Base-by-base conservation (phyloP, 2,888 invertebrate genomes). In the Antitype chi region DNA sequence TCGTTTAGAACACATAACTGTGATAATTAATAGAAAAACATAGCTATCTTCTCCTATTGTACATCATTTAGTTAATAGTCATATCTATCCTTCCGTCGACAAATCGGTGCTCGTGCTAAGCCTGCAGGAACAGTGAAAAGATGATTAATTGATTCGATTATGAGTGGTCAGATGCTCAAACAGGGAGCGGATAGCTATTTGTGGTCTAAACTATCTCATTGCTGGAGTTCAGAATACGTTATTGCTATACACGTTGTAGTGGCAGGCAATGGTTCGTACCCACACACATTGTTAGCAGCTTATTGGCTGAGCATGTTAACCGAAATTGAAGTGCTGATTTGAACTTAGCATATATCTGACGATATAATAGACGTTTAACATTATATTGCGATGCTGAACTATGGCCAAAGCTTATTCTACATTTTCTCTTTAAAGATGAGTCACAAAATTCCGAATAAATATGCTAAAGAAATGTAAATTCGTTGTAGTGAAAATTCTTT, bases 261-360 rank as follows among this genome's bases (percentile, higher is more conserved):
- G 69, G 70, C 82, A 57, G 32, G 57, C 28, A 70, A 66, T 49
- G 52, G 82, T 63, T 53, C 0, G 20, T 85, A 81, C n/a, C n/a
- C n/a, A n/a, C n/a, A 53, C 62, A 57, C 43, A 66, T 75, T 52
- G 75, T 82, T 57, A 59, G 11, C 66, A 85, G 76, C 69, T 81
- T 81, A 85, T 85, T 85, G 82, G 32, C 20, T 69, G 72, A 70
- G 72, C 72, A 67, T 70, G 85, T 75, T 62, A 57, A 75, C 62
- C 28, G 47, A 75, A 81, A 63, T 76, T 67, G 68, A 55, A 81
- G 59, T 60, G 13, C 68, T 60, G 68, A 69, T 70, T 66, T 76
- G 55, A 70, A 60, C 76, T 75, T 38, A 47, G 70, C 11, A 62
- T 64, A 70, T 52, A 57, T 23, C 32, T n/a, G 49, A 52, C 28